phyloP scores from a whole-genome alignment of 2,888 invertebrate species.

The Platycnemis pennipes region DNA sequence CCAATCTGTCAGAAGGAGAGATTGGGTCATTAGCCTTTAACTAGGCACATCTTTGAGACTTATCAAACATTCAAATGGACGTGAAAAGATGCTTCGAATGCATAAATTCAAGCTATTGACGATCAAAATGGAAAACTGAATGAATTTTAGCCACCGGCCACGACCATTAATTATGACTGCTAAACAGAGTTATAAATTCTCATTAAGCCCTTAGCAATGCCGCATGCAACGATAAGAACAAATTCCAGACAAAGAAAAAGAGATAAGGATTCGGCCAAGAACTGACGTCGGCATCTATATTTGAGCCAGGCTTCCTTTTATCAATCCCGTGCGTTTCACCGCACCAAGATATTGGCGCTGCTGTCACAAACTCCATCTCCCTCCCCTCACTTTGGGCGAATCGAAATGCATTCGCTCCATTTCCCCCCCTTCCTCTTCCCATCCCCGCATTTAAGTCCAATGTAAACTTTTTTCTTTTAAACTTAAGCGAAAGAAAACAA shows the following conservation, averaged over 20 bases:
- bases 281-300: background rate
- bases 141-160: too few relatives aligned
- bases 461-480: conserved; percentile 37
- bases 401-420: background rate
- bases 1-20: too few relatives aligned
- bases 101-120: too few relatives aligned
- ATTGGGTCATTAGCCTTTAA: too few relatives aligned
- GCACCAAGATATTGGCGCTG: background rate
- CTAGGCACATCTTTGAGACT: too few relatives aligned
- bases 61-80: too few relatives aligned
- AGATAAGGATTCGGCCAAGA: background rate
- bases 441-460: background rate
- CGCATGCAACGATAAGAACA: background rate
- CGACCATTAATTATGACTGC: too few relatives aligned
- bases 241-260: background rate
- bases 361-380: background rate
- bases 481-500: conserved; percentile 21
- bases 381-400: background rate
- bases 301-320: background rate
- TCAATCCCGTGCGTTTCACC: background rate
- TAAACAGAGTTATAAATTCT: too few relatives aligned
- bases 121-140: too few relatives aligned
- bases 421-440: background rate
- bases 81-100: too few relatives aligned
- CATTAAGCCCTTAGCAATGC: too few relatives aligned